Evolutionary conservation across 2,888 invertebrate species (phyloP).

Genomic region (Hylaea fasciaria): DNA sequence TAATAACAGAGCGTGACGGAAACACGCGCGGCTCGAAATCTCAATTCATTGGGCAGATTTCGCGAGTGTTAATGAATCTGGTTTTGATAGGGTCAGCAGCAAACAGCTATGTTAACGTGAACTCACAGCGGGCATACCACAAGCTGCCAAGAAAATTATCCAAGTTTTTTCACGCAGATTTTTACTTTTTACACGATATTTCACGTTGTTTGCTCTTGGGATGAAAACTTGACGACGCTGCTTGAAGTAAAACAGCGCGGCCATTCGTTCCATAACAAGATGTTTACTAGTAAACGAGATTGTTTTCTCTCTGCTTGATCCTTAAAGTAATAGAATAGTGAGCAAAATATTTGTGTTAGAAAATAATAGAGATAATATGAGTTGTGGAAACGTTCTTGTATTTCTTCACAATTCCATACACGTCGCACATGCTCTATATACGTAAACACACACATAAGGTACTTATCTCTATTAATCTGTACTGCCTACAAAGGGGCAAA

Average conservation of each 20-base stretch:
- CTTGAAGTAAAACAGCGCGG: slow-evolving; percentile 11
- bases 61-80: slow-evolving; percentile 53
- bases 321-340: slow-evolving; percentile 3
- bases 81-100: slow-evolving; percentile 39
- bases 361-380: too few species aligned
- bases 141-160: slow-evolving; percentile 9
- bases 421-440: too few species aligned
- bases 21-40: slow-evolving; percentile 63
- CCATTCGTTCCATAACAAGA: slow-evolving; percentile 10
- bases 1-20: slow-evolving; percentile 75
- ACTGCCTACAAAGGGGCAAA: neutral
- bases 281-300: slow-evolving; percentile 18
- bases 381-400: too few species aligned
- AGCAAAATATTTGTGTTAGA: too few species aligned
- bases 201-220: slow-evolving; percentile 9
- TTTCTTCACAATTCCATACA: too few species aligned
- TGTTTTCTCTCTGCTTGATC: slow-evolving; percentile 9
- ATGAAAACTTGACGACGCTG: slow-evolving; percentile 8
- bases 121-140: slow-evolving; percentile 15
- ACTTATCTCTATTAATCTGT: too few species aligned
- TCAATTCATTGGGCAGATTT: slow-evolving; percentile 49
- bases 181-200: slow-evolving; percentile 9
- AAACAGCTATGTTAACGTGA: slow-evolving; percentile 32
- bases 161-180: slow-evolving; percentile 1
- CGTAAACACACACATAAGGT: too few species aligned